phyloP scores from a whole-genome alignment of 2,797 vertebrate species.

The Melanotaenia pygmaea region DNA sequence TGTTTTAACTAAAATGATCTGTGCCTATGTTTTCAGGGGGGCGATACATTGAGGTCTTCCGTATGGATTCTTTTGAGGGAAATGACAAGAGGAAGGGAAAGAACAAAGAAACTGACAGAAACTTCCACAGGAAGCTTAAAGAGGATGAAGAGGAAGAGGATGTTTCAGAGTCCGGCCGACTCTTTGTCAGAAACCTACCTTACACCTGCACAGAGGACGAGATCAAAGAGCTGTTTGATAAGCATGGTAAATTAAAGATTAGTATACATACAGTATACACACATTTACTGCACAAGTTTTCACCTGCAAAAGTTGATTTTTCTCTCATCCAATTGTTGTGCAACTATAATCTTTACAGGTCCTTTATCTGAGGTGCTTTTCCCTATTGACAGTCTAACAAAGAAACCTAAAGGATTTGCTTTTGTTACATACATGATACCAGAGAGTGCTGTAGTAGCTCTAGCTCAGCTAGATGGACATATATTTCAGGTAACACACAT shows the following conservation, averaged over 20 bases:
- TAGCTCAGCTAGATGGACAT: constrained; percentile 90
- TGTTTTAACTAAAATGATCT: fast-evolving
- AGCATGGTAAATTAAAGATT: constrained; percentile 81
- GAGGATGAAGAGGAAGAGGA: constrained; percentile 94
- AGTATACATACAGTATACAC: neutral
- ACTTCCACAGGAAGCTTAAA: constrained; percentile 85
- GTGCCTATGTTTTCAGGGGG: constrained; percentile 79
- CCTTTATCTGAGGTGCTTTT: constrained; percentile 91
- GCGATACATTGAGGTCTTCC: constrained; percentile 90
- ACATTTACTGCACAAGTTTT: neutral
- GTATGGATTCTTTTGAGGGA: constrained; percentile 53
- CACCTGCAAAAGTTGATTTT: neutral
- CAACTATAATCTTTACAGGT: constrained; percentile 77
- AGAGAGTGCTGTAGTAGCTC: constrained; percentile 91
- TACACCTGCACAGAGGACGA: constrained; percentile 94
- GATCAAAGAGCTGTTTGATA: constrained; percentile 87
- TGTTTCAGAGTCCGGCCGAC: constrained; percentile 91
- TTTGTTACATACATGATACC: constrained; percentile 96
- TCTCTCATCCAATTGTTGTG: constrained; percentile 1
- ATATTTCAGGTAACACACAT: constrained; percentile 90
- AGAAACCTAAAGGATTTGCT: constrained; percentile 94
- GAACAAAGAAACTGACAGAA: constrained; percentile 63
- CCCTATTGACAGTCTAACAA: constrained; percentile 92
- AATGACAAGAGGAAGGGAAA: constrained; percentile 36
- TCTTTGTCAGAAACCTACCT: constrained; percentile 94